These are phyloP conservation scores for Ophonus ardosiacus DNA, from an alignment of 2,888 invertebrate genomes.

Conservation along the genomic window DNA sequence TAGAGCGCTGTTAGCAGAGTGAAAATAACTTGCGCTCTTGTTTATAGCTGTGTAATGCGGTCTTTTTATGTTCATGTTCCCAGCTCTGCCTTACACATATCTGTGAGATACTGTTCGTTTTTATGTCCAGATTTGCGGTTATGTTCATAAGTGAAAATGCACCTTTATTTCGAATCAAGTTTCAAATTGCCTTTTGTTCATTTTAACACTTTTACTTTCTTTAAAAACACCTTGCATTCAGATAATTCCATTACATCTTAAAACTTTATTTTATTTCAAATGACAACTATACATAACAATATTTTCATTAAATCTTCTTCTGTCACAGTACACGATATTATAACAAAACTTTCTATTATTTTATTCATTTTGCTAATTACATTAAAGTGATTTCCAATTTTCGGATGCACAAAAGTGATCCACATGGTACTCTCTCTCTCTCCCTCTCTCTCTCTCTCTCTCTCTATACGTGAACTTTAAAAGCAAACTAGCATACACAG, in stretches of 20 bases:
- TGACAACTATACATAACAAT: background rate
- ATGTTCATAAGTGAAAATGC: conserved; percentile 24
- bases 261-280: background rate
- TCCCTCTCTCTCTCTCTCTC: too few relatives aligned
- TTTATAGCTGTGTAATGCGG: conserved; percentile 54
- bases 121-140: conserved; percentile 39
- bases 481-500: too few relatives aligned
- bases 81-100: conserved; percentile 33
- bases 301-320: background rate
- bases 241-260: background rate
- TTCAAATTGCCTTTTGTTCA: background rate
- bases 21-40: conserved; percentile 58
- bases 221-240: background rate
- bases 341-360: too few relatives aligned
- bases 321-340: too few relatives aligned
- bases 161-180: conserved; percentile 2
- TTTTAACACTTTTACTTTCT: background rate
- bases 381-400: too few relatives aligned
- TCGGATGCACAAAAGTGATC: too few relatives aligned
- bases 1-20: conserved; percentile 52
- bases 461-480: too few relatives aligned
- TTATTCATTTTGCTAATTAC: too few relatives aligned
- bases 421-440: too few relatives aligned
- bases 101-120: conserved; percentile 35
- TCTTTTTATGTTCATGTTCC: conserved; percentile 47